Evolutionary conservation across 1,140 invertebrate species (phyloP), one percentile per base, ranked within the genome.

Genomic region (Drosophila kanapiae): DNA sequence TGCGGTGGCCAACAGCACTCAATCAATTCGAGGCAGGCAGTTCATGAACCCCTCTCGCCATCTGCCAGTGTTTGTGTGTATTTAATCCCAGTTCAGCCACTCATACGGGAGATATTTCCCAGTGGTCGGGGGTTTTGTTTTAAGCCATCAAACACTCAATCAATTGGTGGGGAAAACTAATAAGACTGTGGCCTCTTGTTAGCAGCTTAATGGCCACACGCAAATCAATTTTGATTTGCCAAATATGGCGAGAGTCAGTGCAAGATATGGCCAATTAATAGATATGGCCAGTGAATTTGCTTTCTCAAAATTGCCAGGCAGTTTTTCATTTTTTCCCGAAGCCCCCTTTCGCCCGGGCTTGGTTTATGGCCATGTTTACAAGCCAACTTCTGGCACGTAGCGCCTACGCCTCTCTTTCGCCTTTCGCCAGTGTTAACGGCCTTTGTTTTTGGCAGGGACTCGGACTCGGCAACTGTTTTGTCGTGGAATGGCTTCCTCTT

Each of bases 321-420:
- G 81, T 84, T 83, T 84, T 80, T 76, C 81, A 78, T 83, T 80
- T 80, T 83, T 63, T 62, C 10, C 40, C 18, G 56, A 70, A 82
- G 64, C 68, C 38, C 70, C 49, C 57, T 60, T 78, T 47, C 16
- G 59, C 33, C 47, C 51, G 35, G 13, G 48, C 61, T 53, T 71
- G 72, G 53, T 87, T 87, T 87, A 87, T 87, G 77, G 77, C 57
- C 84, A 80, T 87, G 84, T 87, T 87, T 87, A 88, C 84, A 85
- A 59, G 71, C 63, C 68, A 83, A 69, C 71, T 83, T 60, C 70
- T 88, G 83, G 84, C 80, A 88, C 84, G 80, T 87, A 77, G 70
- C 67, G 67, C 61, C 62, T 49, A 68, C 82, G 79, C 78, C 57
- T 38, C 35, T 16, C 16, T 31, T 13, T 33, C 9, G 23, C 38